phyloP scores from a whole-genome alignment of 92 coral and sea anemone genomes.

The Epizoanthus stellaris region DNA sequence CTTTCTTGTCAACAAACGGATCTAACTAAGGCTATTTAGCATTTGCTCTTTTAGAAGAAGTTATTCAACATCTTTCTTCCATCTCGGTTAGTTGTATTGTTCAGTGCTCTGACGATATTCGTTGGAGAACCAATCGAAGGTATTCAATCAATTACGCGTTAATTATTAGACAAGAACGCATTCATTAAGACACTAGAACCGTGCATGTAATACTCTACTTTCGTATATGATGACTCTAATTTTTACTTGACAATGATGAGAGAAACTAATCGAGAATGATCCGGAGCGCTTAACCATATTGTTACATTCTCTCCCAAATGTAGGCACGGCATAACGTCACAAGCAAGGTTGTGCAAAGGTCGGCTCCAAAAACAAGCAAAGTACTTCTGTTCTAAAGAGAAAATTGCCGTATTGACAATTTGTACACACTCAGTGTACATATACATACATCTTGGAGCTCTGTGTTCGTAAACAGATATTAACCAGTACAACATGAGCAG shows the following conservation, averaged over 20 bases:
- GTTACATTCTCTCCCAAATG: not conserved
- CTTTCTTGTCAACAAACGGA: not conserved
- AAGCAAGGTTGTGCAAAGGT: not conserved
- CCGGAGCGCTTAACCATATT: not conserved
- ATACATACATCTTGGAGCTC: not conserved
- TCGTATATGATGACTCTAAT: not conserved
- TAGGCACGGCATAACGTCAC: not conserved
- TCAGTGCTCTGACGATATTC: not conserved
- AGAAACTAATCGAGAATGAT: not conserved
- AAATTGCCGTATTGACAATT: conserved; percentile 2
- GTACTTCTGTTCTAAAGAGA: not conserved
- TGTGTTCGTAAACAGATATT: not conserved
- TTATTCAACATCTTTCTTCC: not conserved
- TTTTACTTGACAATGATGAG: not conserved
- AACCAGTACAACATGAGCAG: conserved; percentile 12
- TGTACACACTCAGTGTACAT: not conserved
- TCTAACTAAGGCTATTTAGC: not conserved
- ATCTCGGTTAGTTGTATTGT: not conserved
- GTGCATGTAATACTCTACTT: not conserved
- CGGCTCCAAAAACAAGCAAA: not conserved
- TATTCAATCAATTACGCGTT: not conserved
- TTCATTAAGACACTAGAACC: too few relatives aligned
- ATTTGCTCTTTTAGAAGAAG: not conserved
- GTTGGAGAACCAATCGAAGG: not conserved
- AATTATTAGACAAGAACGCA: not conserved